phyloP scores from a whole-genome alignment of 2,113 vertebrate genomes.

The Clarias gariepinus region DNA sequence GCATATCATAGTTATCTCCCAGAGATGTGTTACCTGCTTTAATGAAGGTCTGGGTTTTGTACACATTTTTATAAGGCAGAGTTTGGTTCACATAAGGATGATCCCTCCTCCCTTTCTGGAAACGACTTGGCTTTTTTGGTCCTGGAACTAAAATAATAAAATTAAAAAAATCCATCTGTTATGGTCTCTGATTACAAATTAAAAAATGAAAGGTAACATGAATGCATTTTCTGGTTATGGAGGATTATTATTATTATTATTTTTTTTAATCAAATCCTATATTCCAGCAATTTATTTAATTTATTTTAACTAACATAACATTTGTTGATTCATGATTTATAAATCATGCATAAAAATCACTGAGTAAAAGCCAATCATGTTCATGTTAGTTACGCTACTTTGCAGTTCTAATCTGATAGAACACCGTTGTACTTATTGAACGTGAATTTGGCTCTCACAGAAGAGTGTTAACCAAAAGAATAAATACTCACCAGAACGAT shows the following conservation, averaged over 20 bases:
- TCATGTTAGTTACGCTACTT: background rate
- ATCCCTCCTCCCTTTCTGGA: background rate
- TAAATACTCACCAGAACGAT: background rate
- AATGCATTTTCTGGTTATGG: background rate
- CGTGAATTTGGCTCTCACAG: background rate
- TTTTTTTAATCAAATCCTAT: background rate
- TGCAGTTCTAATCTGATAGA: background rate
- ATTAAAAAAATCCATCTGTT: background rate
- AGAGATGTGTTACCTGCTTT: background rate
- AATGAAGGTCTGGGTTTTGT: background rate
- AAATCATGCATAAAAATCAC: background rate
- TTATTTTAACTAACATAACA: background rate
- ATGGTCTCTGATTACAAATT: background rate
- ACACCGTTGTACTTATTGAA: background rate
- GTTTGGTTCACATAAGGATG: background rate
- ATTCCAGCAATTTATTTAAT: background rate
- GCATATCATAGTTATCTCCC: background rate
- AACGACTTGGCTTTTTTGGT: too few relatives aligned
- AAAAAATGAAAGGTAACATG: background rate
- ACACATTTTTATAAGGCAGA: background rate
- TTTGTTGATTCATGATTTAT: background rate
- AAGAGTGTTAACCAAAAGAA: background rate
- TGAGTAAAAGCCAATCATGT: background rate
- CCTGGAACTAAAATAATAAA: background rate
- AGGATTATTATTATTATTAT: too few relatives aligned